Evolutionary conservation across 2,888 invertebrate species (phyloP), one percentile per base, ranked within the genome.

Genomic region (Cancer borealis): DNA sequence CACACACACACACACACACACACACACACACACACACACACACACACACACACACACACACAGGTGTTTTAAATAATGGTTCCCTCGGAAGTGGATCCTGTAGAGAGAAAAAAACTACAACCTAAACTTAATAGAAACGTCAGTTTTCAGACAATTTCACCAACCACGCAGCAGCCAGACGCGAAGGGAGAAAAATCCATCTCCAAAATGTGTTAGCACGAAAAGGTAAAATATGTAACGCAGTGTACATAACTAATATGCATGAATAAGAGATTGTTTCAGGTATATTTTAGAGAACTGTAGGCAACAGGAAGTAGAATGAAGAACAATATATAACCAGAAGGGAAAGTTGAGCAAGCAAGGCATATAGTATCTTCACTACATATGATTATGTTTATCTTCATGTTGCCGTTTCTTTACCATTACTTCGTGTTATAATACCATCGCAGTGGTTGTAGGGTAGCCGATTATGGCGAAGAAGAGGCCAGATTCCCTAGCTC

Each of bases 1-100:
- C n/a, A n/a, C n/a, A 73, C 73, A 73, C 73, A 73, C 73, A 73
- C 73, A 73, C 73, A 73, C 73, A 73, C 73, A 73, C 73, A 73
- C 73, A 73, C 73, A 73, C 73, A 73, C 73, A 73, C 73, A 73
- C 73, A 73, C 73, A 73, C n/a, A 66, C 21, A 66, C 66, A 17
- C 17, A 21, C 21, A 66, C 66, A 66, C 66, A 66, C 66, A 66
- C 73, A 79, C 79, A 79, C 79, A 79, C 79, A 79, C 26, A 79
- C 5, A 26, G 26, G 66, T 3, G 21, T 66, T 66, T 66, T 66
- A n/a, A n/a, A n/a, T n/a, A 30, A 30, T 79, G 79, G 10, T 30
- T 30, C 30, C 30, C 12, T 30, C 79, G 3, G 30, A 30, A 30
- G 30, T 30, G 10, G 30, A 79, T 79, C 30, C 12, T 30, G 8